phyloP scores from a whole-genome alignment of 1,140 invertebrate species.

The Cotesia typhae region DNA sequence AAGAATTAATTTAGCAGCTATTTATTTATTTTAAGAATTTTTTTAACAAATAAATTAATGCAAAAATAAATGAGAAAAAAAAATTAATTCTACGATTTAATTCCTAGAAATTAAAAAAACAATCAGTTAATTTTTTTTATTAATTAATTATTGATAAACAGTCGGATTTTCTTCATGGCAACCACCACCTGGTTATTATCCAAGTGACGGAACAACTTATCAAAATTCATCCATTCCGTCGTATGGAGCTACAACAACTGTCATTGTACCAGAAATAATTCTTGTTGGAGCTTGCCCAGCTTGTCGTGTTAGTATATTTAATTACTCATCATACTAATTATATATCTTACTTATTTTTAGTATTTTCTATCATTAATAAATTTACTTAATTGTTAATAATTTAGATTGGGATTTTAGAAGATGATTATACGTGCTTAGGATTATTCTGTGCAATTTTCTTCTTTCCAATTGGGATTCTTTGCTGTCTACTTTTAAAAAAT shows the following conservation, averaged over 20 bases:
- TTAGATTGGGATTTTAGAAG: constrained; percentile 81
- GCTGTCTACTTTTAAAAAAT: constrained; percentile 81
- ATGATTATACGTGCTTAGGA: constrained; percentile 84
- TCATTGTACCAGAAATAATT: constrained; percentile 71
- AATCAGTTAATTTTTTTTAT: not conserved
- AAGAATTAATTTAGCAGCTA: too few relatives aligned
- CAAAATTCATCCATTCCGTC: constrained; percentile 57
- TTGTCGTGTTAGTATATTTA: constrained; percentile 71
- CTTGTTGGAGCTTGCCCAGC: constrained; percentile 83
- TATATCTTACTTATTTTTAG: not conserved
- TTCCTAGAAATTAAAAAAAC: too few relatives aligned
- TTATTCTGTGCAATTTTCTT: constrained; percentile 85
- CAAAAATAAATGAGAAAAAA: too few relatives aligned
- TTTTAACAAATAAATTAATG: too few relatives aligned
- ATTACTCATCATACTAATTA: constrained; percentile 16
- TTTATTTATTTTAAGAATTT: too few relatives aligned
- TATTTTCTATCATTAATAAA: not conserved
- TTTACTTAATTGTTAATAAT: too few relatives aligned
- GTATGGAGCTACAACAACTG: constrained; percentile 62
- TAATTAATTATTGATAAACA: not conserved
- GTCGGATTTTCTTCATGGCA: constrained; percentile 46
- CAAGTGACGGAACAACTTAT: constrained; percentile 41
- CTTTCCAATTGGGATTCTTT: constrained; percentile 85
- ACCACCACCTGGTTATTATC: constrained; percentile 61
- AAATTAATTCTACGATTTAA: too few relatives aligned